phyloP scores from a whole-genome alignment of 2,113 vertebrate genomes.

The Zosterops pallidus region DNA sequence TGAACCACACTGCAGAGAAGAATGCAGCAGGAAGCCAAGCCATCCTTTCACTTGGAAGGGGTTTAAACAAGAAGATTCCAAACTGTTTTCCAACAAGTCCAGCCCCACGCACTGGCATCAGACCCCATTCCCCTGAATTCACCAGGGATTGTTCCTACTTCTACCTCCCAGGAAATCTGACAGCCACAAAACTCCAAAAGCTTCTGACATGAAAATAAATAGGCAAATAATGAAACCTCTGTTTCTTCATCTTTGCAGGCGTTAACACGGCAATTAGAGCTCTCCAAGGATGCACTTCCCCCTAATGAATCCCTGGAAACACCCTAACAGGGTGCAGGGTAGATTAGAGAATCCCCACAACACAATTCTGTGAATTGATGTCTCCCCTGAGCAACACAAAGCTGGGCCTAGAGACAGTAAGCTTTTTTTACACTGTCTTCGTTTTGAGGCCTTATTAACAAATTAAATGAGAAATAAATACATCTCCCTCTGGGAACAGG shows the following conservation, averaged over 20 bases:
- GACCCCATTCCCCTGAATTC: not conserved
- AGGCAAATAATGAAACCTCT: not conserved
- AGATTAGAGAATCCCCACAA: conserved; percentile 44
- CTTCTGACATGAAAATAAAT: conserved; percentile 12
- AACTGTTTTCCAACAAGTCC: not conserved
- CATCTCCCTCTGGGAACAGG: not conserved
- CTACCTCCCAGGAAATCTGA: not conserved
- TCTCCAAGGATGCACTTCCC: conserved; percentile 4
- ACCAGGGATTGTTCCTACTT: not conserved
- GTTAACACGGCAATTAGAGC: not conserved
- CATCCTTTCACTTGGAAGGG: conserved; percentile 30
- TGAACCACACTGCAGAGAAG: conserved; percentile 45
- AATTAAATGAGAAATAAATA: conserved; percentile 31
- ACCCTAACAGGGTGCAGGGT: conserved; percentile 45
- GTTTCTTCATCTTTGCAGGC: not conserved
- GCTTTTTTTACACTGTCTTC: not conserved
- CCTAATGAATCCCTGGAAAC: conserved; percentile 49
- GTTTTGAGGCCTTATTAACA: conserved; percentile 8
- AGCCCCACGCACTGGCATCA: not conserved
- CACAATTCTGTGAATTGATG: not conserved
- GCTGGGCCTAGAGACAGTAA: not conserved
- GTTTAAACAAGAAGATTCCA: conserved; percentile 44
- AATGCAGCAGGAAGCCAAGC: conserved; percentile 49
- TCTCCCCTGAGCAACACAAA: conserved; percentile 35
- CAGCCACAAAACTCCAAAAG: not conserved